phyloP scores from a whole-genome alignment of 2,113 vertebrate species.

The Petroica traversi region DNA sequence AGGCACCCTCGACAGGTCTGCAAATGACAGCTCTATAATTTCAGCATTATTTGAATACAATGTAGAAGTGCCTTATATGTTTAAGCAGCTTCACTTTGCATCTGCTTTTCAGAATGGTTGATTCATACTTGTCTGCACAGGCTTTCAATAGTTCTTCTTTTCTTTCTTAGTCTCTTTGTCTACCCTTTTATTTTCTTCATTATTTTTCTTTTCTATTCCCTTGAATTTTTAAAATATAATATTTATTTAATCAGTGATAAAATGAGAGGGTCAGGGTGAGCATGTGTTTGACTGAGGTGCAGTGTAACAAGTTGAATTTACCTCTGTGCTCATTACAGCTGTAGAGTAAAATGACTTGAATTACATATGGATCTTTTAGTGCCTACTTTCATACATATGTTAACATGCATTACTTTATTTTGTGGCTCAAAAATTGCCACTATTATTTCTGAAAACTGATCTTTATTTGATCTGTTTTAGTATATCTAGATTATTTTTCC shows the following conservation, averaged over 20 bases:
- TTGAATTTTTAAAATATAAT: not conserved
- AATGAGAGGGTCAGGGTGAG: not conserved
- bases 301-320: not conserved
- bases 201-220: not conserved
- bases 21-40: slow-evolving; percentile 64
- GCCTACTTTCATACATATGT: not conserved
- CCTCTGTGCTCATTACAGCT: not conserved
- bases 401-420: not conserved
- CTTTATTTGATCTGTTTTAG: not conserved
- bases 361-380: not conserved
- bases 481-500: not conserved
- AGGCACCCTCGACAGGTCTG: slow-evolving; percentile 38
- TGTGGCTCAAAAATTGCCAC: not conserved
- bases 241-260: not conserved
- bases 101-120: slow-evolving; percentile 64
- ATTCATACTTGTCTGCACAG: slow-evolving; percentile 59
- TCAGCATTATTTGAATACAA: slow-evolving; percentile 67
- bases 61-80: slow-evolving; percentile 61
- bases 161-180: slow-evolving; percentile 26
- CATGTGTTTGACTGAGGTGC: not conserved
- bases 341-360: not conserved
- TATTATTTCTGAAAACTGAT: not conserved
- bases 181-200: not conserved
- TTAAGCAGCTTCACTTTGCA: slow-evolving; percentile 61
- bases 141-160: slow-evolving; percentile 57